Conservation (phyloP, 2,888 invertebrate species). For the Acrocyrtus sp. region DNA sequence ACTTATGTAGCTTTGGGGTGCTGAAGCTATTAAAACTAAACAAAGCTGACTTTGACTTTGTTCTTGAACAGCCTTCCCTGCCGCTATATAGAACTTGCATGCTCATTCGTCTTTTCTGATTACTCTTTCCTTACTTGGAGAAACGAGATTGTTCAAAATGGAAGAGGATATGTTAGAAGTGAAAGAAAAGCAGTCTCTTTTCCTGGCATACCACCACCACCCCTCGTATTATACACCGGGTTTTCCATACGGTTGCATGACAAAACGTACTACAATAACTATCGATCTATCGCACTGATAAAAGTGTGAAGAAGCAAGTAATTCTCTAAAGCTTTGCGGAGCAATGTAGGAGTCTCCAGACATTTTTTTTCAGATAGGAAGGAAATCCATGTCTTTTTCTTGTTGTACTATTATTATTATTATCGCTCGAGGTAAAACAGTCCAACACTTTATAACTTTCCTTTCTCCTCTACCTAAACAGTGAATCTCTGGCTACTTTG, state of each 20-base stretch:
- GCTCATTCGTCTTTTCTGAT: neutral
- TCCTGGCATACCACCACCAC: too few species aligned
- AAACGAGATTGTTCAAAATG: neutral
- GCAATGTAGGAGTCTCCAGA: neutral
- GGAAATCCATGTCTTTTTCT: too few species aligned
- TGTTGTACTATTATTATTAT: too few species aligned
- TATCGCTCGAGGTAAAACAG: too few species aligned
- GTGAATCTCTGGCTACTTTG: too few species aligned
- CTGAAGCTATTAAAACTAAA: constrained; percentile 7
- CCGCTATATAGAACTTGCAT: too few species aligned
- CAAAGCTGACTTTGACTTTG: constrained; percentile 3
- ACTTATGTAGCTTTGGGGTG: too few species aligned
- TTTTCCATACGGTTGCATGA: too few species aligned
- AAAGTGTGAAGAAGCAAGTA: neutral
- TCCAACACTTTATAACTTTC: too few species aligned
- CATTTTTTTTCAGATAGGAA: constrained; percentile 4
- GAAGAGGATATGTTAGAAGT: neutral
- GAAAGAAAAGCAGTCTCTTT: neutral
- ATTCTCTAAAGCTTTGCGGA: neutral
- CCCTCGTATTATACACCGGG: too few species aligned
- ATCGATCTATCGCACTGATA: constrained; percentile 21
- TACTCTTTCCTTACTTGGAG: neutral
- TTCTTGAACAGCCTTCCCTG: neutral
- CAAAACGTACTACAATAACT: constrained; percentile 11
- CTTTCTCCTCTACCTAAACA: too few species aligned